phyloP scores from a whole-genome alignment of 2,888 invertebrate species.

The Drosophila pseudotakahashii region DNA sequence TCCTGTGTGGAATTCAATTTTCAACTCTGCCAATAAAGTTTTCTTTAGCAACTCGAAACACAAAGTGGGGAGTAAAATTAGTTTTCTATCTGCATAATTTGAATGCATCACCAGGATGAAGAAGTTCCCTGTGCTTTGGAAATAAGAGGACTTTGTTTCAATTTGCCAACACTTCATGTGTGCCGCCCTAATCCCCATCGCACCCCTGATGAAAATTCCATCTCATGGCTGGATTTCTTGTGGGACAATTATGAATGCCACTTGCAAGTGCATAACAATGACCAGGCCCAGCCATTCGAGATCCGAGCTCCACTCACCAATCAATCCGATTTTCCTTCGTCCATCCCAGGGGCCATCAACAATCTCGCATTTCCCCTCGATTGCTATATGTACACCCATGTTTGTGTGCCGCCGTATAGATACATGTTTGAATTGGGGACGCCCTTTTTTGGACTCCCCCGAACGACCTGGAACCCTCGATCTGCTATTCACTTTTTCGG shows the following conservation, averaged over 20 bases:
- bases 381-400: slow-evolving; percentile 9
- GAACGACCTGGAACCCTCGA: slow-evolving; percentile 39
- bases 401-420: slow-evolving; percentile 22
- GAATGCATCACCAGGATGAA: slow-evolving; percentile 7
- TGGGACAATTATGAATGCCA: slow-evolving; percentile 45
- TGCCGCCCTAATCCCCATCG: slow-evolving; percentile 19
- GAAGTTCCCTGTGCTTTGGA: slow-evolving; percentile 1
- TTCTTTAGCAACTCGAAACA: background rate
- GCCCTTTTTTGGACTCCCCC: slow-evolving; percentile 44
- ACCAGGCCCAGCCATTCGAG: background rate
- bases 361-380: slow-evolving; percentile 17
- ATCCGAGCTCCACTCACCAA: slow-evolving; percentile 36
- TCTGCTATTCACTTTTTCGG: slow-evolving; percentile 41
- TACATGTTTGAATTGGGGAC: slow-evolving; percentile 42
- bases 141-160: slow-evolving; percentile 30
- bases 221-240: slow-evolving; percentile 24
- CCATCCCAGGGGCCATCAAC: slow-evolving; percentile 24
- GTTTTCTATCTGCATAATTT: slow-evolving; percentile 20
- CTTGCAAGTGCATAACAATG: slow-evolving; percentile 38
- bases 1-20: background rate
- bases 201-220: slow-evolving; percentile 32
- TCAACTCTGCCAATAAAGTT: background rate
- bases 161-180: slow-evolving; percentile 38
- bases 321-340: slow-evolving; percentile 41
- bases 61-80: slow-evolving; percentile 11